phyloP scores from a whole-genome alignment of 2,797 vertebrate genomes.

The Rhyacichthys aspro region DNA sequence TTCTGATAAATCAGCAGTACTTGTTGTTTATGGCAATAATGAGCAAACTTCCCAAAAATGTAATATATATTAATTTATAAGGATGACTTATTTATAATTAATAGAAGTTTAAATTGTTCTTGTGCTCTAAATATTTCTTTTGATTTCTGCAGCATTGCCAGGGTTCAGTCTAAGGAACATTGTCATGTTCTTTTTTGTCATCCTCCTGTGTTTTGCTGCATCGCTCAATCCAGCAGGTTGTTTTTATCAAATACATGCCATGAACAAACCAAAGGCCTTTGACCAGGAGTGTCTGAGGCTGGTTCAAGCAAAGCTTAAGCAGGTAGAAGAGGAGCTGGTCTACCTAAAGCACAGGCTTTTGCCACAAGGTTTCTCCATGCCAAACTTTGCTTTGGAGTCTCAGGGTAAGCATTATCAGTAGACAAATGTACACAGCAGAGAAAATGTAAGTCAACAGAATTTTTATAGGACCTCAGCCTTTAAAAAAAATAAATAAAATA shows the following conservation, averaged over 20 bases:
- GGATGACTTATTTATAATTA: too few relatives aligned
- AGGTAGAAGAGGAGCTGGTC: background rate
- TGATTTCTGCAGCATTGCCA: background rate
- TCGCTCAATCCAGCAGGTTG: background rate
- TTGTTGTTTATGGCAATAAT: background rate
- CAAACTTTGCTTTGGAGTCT: slow-evolving; percentile 9
- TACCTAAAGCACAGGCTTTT: background rate
- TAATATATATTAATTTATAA: background rate
- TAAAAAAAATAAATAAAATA: too few relatives aligned
- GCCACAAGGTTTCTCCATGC: slow-evolving; percentile 1
- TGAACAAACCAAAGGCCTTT: background rate
- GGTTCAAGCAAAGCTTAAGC: background rate
- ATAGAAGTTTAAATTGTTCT: too few relatives aligned
- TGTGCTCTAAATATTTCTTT: background rate
- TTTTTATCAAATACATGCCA: background rate
- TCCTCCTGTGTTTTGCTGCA: background rate
- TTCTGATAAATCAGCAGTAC: background rate
- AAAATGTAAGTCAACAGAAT: too few relatives aligned
- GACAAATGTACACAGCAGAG: background rate
- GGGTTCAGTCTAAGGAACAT: background rate
- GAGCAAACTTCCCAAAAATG: background rate
- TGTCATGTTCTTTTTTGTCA: background rate
- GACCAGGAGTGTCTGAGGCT: background rate
- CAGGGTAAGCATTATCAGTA: background rate
- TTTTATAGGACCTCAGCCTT: too few relatives aligned